Percentiles rank a stretch among this genome's conserved stretches.
These are phyloP conservation scores for Berghia stephanieae DNA, from an alignment of 1,140 invertebrate genomes.

Conservation along the genomic window DNA sequence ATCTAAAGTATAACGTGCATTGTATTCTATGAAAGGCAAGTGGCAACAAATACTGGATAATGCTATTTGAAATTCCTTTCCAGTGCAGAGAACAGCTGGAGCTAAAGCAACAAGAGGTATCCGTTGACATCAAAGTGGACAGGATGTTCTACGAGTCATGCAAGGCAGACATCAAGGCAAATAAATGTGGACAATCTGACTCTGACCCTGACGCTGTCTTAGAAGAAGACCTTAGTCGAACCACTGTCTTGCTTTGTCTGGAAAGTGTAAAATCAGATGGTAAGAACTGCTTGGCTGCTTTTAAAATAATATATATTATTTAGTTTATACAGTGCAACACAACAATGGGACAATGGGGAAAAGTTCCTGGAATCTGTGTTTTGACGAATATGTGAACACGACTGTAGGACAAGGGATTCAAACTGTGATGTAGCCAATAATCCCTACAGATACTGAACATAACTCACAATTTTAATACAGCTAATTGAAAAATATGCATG, in stretches of 20 bases:
- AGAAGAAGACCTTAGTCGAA: constrained; percentile 84
- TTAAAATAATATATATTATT: background rate
- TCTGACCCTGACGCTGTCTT: constrained; percentile 54
- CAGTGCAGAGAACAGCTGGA: constrained; percentile 86
- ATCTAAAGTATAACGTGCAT: no score
- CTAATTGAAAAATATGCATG: no score
- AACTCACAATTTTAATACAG: no score
- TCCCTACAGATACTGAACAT: no score
- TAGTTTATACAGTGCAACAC: background rate
- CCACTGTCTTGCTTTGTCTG: constrained; percentile 91
- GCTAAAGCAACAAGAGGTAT: constrained; percentile 85
- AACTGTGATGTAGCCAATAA: no score
- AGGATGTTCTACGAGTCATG: constrained; percentile 88
- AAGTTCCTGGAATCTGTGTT: no score
- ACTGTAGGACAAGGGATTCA: no score
- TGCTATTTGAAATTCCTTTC: constrained; percentile 26
- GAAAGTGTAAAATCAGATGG: constrained; percentile 83
- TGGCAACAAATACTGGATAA: no score
- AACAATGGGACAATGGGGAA: no score
- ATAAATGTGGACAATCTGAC: constrained; percentile 60
- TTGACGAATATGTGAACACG: no score
- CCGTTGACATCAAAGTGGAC: constrained; percentile 90
- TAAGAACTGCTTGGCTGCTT: no score
- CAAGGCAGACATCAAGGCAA: constrained; percentile 87
- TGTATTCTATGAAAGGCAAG: no score